These are phyloP conservation scores for Catamblyrhynchus diadema DNA, from an alignment of 2,797 vertebrate species.

Conservation along the genomic window DNA sequence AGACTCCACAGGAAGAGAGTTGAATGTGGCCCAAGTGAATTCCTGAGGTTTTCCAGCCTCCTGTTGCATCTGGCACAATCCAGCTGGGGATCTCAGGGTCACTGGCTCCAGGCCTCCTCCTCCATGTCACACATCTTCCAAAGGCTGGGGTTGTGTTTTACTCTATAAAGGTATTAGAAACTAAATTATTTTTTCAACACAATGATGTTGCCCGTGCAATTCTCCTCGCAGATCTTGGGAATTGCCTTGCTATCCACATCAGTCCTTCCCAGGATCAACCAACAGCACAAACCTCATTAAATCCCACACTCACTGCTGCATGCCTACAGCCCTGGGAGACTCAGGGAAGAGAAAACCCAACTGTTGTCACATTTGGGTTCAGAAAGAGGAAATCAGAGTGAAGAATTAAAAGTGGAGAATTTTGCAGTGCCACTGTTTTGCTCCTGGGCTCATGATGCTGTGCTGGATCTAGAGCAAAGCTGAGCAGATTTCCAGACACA, in stretches of 20 bases:
- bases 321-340: not conserved
- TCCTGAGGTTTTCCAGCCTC: slow-evolving; percentile 16
- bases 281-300: not conserved
- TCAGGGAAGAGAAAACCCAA: not conserved
- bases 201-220: not conserved
- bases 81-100: not conserved
- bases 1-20: not conserved
- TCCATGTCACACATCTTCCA: not conserved
- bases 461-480: not conserved
- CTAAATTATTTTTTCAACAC: not conserved
- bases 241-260: not conserved
- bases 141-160: not conserved
- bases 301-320: not conserved
- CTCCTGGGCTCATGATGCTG: not conserved
- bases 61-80: not conserved
- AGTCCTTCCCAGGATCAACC: not conserved
- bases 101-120: not conserved
- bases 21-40: not conserved
- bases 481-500: not conserved
- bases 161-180: not conserved
- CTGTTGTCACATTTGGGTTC: not conserved
- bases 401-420: not conserved
- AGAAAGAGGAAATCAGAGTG: not conserved
- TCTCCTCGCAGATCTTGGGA: not conserved
- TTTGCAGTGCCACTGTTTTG: not conserved